These are phyloP conservation scores for Lindbergichthys nudifrons DNA, from an alignment of 2,797 vertebrate species.

Conservation along the genomic window DNA sequence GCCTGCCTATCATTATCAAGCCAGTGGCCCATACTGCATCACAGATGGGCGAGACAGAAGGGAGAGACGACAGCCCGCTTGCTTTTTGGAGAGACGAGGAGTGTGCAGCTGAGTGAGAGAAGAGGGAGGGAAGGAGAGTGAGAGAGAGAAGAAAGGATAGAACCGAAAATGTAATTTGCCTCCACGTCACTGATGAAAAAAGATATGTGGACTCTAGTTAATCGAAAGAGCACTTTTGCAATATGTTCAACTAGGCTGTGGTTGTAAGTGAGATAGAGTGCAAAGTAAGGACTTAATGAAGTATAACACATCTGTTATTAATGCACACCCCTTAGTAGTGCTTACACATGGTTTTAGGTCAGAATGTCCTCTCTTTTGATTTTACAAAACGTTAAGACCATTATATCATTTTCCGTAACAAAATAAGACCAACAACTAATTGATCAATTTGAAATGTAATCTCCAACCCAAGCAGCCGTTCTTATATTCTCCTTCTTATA, in stretches of 20 bases:
- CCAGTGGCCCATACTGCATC: constrained; percentile 81
- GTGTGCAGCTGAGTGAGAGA: constrained; percentile 78
- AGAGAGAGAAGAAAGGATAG: constrained; percentile 34
- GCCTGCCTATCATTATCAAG: constrained; percentile 74
- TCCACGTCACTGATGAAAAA: constrained; percentile 51
- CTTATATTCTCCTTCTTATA: background rate
- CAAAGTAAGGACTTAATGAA: background rate
- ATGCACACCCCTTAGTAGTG: constrained; percentile 11
- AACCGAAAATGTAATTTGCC: constrained; percentile 58
- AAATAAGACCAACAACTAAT: constrained; percentile 3
- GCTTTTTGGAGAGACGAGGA: constrained; percentile 78
- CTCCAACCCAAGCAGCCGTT: background rate
- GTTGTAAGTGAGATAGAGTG: constrained; percentile 18
- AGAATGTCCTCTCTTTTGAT: background rate
- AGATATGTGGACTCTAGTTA: constrained; percentile 34
- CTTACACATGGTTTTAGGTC: constrained; percentile 18
- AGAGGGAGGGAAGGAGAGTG: constrained; percentile 57
- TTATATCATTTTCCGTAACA: background rate
- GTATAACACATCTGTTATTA: background rate
- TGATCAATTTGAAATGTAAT: background rate
- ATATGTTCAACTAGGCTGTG: constrained; percentile 26
- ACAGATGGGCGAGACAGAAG: constrained; percentile 87
- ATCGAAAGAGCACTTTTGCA: constrained; percentile 31
- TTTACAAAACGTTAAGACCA: background rate
- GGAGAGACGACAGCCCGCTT: constrained; percentile 80